Evolutionary conservation across 1,140 invertebrate genomes (phyloP), one percentile per base, ranked within the genome.

Genomic region (Bombus confusus): DNA sequence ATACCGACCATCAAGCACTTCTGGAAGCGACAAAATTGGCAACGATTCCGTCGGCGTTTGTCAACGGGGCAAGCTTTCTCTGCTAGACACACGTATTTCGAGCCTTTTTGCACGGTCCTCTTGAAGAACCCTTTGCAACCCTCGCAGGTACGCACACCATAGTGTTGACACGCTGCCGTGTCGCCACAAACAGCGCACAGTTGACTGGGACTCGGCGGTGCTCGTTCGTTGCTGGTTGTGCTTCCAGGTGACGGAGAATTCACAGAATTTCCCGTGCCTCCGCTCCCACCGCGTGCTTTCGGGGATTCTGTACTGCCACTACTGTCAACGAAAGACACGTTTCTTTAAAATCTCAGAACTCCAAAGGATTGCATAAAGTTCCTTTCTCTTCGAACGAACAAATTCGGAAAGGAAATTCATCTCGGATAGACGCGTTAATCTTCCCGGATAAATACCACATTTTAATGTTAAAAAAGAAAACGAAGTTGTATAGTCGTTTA

Each of bases 51-150:
- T 89, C 99, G 96, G 91, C 99, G 95, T 94, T 99, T 99, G 94
- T 99, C 99, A n/a, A 99, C 99, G 1, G 99, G 98, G 93, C 99
- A 99, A 80, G 98, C 98, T 95, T 99, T 99, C 93, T 99, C 99
- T 1, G 98, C 99, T 87, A 99, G 96, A 94, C 99, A 99, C 13
- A 99, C 99, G 94, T 99, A 99, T 95, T 99, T 99, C 13, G 99
- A 98, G 73, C 98, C 98, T 94, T 99, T 99, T 95, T 99, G 99
- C 4, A 99, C 99, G 47, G 99, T 99, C 89, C 99, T 96, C 94
- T 98, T 98, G 95, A 98, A 98, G 94, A 98, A 98, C 47, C 98
- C 97, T 96, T 99, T 99, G 95, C 99, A 99, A 3, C 99, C 99
- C 96, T 99, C 99, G 92, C 98, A 99, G 1, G 99, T 99, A 66